phyloP scores from a whole-genome alignment of 1,140 invertebrate genomes.

The Leptinotarsa defecta region DNA sequence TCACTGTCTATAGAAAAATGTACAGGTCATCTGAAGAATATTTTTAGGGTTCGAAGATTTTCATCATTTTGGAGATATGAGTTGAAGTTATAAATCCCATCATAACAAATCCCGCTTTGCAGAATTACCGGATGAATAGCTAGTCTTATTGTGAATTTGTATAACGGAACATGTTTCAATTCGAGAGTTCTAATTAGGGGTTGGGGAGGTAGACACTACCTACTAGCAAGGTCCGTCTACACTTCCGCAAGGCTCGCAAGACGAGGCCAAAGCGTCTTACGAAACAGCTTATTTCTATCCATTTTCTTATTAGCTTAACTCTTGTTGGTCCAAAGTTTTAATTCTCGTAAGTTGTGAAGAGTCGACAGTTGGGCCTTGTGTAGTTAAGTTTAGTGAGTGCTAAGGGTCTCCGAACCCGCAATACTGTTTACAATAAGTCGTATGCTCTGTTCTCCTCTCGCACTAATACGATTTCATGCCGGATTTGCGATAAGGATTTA shows the following conservation, averaged over 20 bases:
- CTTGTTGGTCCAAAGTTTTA: slow-evolving; percentile 63
- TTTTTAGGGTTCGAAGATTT: no score
- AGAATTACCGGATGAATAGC: background rate
- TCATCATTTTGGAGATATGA: background rate
- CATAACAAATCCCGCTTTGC: background rate
- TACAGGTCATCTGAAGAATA: no score
- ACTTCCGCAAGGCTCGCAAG: slow-evolving; percentile 33
- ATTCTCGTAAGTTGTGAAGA: slow-evolving; percentile 61
- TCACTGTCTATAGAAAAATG: no score
- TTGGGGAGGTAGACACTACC: background rate
- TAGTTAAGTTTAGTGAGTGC: slow-evolving; percentile 58
- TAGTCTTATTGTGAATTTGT: background rate
- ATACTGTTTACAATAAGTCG: slow-evolving; percentile 56
- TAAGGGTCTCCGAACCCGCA: slow-evolving; percentile 56
- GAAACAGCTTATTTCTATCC: slow-evolving; percentile 58
- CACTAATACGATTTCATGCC: slow-evolving; percentile 61
- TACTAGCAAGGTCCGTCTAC: slow-evolving; percentile 31
- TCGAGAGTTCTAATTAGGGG: background rate
- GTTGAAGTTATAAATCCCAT: background rate
- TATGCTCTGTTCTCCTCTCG: slow-evolving; percentile 49
- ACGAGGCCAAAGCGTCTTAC: slow-evolving; percentile 55
- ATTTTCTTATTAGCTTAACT: slow-evolving; percentile 59
- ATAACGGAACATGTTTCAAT: background rate
- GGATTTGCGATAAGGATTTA: slow-evolving; percentile 60
- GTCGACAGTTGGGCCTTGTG: slow-evolving; percentile 58